Base-by-base conservation (phyloP, 2,113 vertebrate species). In the Boleophthalmus pectinirostris region DNA sequence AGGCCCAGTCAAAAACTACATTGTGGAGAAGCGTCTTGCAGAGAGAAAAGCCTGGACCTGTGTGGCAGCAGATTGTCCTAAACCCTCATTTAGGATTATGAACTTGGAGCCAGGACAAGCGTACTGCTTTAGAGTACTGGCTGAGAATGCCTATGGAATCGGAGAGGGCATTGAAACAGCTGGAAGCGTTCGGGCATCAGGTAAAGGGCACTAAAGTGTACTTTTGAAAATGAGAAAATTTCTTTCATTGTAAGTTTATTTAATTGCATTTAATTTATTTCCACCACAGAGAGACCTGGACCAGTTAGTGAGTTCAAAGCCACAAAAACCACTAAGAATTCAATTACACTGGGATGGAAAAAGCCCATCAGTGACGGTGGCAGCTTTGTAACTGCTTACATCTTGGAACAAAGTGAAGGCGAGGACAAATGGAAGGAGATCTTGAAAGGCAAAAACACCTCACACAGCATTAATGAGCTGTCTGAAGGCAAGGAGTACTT, bases 41-140 rank as follows among this genome's bases (percentile, higher is more conserved):
- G 98, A 99, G 82, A 96, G 97, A 80, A 99, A 99, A 78, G 96
- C 97, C 29, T 99, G 98, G 98, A 96, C 98, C 21, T 98, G 97
- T 1, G 96, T 99, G 74, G 90, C 95, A 5, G 90, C 96, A 2
- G 94, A 97, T 74, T 98, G 97, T 75, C 87, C 92, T 23, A 99
- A 99, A 89, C 95, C 94, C 66, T 98, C 97, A 66, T 99, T 91
- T 92, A 94, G 96, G 81, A 92, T 98, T 72, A 89, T 93, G 69
- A 98, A 98, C 77, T 92, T 99, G 82, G 98, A 99, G 76, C 95
- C 94, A 56, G 96, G 97, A 68, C 96, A 97, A 92, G 94, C 95
- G 56, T 99, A 98, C 89, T 99, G 96, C 90, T 99, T 99, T 92
- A 94, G 97, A 88, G 96, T 98, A 43, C 94, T 98, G 86, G 98